These are phyloP conservation scores for Paratrypauchen microcephalus DNA, from an alignment of 2,797 vertebrate species.

Conservation along the genomic window DNA sequence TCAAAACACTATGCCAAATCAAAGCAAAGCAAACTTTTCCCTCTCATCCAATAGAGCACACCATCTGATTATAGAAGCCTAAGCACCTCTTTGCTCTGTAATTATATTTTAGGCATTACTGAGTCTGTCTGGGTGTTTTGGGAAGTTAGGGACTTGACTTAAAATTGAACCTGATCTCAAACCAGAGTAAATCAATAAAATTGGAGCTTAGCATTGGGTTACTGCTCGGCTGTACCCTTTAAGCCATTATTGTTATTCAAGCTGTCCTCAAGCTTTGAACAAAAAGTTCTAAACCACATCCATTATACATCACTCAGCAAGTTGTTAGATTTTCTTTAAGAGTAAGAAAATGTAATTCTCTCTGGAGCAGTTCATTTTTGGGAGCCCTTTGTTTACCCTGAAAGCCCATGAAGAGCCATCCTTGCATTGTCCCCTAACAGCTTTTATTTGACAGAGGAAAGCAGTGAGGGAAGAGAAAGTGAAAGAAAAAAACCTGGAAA, in stretches of 20 bases:
- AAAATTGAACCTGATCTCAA: constrained; percentile 52
- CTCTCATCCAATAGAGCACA: constrained; percentile 69
- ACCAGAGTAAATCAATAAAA: constrained; percentile 66
- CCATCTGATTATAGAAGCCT: constrained; percentile 76
- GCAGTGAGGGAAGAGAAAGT: constrained; percentile 70
- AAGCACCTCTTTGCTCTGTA: constrained; percentile 66
- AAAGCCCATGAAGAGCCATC: constrained; percentile 87
- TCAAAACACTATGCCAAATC: constrained; percentile 64
- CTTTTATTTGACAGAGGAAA: constrained; percentile 87
- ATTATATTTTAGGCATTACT: constrained; percentile 70
- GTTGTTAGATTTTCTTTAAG: constrained; percentile 76
- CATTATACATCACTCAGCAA: constrained; percentile 75
- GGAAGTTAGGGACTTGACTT: constrained; percentile 45
- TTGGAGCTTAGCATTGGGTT: constrained; percentile 33
- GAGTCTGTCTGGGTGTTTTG: constrained; percentile 58
- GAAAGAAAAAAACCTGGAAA: constrained; percentile 82
- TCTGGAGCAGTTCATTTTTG: constrained; percentile 85
- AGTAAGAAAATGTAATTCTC: constrained; percentile 87
- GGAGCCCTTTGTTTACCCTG: constrained; percentile 86
- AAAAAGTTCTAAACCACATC: constrained; percentile 61
- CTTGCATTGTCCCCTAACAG: constrained; percentile 84
- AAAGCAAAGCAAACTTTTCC: constrained; percentile 55
- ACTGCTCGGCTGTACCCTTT: constrained; percentile 23
- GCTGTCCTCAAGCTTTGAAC: constrained; percentile 37
- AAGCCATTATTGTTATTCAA: constrained; percentile 25